Base-by-base conservation (phyloP, 2,797 vertebrate genomes). In the Pipistrellus nathusii region DNA sequence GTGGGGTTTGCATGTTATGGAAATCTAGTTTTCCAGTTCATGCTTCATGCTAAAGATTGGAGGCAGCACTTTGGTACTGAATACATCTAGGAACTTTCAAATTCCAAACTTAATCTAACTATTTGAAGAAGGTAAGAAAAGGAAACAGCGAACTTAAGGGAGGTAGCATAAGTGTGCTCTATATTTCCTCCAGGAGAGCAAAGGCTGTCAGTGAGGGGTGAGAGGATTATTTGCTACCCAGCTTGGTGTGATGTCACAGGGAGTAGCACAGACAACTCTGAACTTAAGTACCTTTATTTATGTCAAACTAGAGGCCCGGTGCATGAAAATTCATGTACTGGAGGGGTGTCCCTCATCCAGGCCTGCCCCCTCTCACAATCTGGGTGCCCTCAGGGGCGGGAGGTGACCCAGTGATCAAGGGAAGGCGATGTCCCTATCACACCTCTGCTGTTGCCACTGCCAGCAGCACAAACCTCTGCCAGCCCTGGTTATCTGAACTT, bases 41-140 rank as follows among this genome's bases (percentile, higher is more conserved):
- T 13, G 76, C 18, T 62, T 55, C 86, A 59, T 48, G 25, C 7
- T 77, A 46, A 94, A 51, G n/a, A 48, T 69, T 73, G 80, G 9
- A 85, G 21, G 41, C 51, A 82, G 9, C 38, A 20, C 7, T 62
- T 80, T 7, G 21, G 18, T 68, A 35, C 32, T 91, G 32, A 89
- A 27, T 64, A 85, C 30, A 1, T 55, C 30, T 84, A 73, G 64
- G 44, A 69, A 32, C 23, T 8, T 62, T 53, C 25, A 91, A 25
- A 88, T 82, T 53, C n/a, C 3, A 14, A 89, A 27, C 8, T 91
- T 81, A 66, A 89, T 85, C 71, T 75, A 91, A 76, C 41, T 91
- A 38, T 71, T 91, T 85, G 48, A 92, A 89, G 17, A 73, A 94
- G 18, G 7, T 46, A 69, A 73, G n/a, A 83, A 87, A 88, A 86